These are phyloP conservation scores for Callimorpha dominula DNA, from an alignment of 2,888 invertebrate genomes.

Conservation along the genomic window DNA sequence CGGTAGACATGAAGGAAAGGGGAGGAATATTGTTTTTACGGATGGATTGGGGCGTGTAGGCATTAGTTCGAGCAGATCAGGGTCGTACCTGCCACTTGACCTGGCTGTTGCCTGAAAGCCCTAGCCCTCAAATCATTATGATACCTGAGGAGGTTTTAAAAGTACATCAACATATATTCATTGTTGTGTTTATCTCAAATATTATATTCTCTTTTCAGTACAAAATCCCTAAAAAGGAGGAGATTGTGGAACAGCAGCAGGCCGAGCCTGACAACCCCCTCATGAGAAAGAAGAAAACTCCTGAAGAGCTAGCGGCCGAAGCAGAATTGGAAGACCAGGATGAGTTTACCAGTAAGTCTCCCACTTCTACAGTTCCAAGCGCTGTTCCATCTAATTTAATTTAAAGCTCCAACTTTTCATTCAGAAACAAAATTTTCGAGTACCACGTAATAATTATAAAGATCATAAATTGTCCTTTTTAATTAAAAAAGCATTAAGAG, in stretches of 20 bases:
- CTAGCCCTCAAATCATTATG: too few species aligned
- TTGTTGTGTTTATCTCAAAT: background rate
- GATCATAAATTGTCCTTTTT: background rate
- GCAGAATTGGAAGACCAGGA: slow-evolving; percentile 98
- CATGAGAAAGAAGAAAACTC: slow-evolving; percentile 99
- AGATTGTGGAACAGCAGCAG: slow-evolving; percentile 93
- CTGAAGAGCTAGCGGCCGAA: slow-evolving; percentile 98
- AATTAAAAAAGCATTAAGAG: background rate
- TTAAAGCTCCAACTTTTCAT: background rate
- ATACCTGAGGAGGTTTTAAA: too few species aligned
- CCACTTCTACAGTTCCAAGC: background rate
- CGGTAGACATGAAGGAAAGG: too few species aligned
- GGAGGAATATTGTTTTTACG: too few species aligned
- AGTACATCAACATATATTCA: too few species aligned
- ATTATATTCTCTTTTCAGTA: slow-evolving; percentile 89
- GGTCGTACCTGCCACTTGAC: too few species aligned
- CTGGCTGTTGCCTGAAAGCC: too few species aligned
- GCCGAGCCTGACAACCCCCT: slow-evolving; percentile 96
- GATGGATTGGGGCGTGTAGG: too few species aligned
- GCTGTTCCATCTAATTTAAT: background rate
- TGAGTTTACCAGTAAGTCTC: slow-evolving; percentile 95
- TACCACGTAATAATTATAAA: background rate
- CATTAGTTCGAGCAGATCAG: too few species aligned
- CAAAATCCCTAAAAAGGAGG: slow-evolving; percentile 99
- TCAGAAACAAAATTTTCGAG: background rate